Evolutionary conservation across 1,140 invertebrate species (phyloP).

Genomic region (Lepeophtheirus salmonis): DNA sequence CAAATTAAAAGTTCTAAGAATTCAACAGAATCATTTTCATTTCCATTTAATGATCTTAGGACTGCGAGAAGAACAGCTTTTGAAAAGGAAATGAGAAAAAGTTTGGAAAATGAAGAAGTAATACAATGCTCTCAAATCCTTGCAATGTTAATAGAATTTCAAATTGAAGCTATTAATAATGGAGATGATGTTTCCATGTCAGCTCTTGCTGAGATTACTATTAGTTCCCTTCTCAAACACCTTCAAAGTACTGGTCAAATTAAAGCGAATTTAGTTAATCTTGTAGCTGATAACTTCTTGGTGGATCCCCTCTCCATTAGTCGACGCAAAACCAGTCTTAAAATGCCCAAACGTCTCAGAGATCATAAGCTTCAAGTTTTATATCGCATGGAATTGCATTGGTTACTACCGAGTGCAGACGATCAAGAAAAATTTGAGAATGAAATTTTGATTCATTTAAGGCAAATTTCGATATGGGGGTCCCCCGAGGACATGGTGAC

Average conservation of each 20-base stretch:
- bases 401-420: background rate
- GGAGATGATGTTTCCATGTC: background rate
- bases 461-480: slow-evolving; percentile 1
- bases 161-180: background rate
- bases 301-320: slow-evolving; percentile 1
- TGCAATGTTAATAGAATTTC: background rate
- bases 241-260: background rate
- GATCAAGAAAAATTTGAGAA: background rate
- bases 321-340: background rate
- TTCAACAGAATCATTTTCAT: background rate
- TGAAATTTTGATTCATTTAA: background rate
- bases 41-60: background rate
- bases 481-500: slow-evolving; percentile 3
- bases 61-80: background rate
- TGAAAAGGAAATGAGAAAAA: background rate
- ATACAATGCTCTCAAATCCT: no score
- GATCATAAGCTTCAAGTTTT: slow-evolving; percentile 1
- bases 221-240: background rate
- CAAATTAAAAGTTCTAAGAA: background rate
- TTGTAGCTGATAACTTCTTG: background rate
- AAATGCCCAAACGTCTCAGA: background rate
- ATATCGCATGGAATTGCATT: slow-evolving; percentile 2
- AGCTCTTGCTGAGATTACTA: slow-evolving; percentile 1
- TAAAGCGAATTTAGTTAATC: background rate
- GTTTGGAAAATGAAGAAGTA: background rate